Conservation (phyloP, 1,140 invertebrate species). For the Nasonia giraulti region DNA sequence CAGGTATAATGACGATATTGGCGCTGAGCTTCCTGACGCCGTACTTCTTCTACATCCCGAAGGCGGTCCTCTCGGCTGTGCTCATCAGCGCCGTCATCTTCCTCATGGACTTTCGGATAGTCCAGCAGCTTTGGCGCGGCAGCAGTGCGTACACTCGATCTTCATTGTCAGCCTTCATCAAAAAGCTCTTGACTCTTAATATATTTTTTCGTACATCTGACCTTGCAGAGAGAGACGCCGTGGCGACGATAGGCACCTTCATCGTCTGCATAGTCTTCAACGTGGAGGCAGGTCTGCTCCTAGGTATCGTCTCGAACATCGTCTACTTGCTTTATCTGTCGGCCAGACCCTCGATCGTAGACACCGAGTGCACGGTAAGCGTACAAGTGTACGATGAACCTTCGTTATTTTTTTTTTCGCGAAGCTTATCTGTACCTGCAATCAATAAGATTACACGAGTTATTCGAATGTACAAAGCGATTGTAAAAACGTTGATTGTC, state of each 20-base stretch:
- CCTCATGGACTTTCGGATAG: constrained; percentile 79
- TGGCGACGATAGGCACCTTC: constrained; percentile 77
- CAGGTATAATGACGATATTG: constrained; percentile 77
- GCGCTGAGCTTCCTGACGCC: constrained; percentile 80
- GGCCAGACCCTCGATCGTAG: constrained; percentile 68
- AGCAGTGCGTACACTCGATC: constrained; percentile 74
- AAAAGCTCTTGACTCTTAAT: not conserved
- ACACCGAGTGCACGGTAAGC: constrained; percentile 69
- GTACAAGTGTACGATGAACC: no score
- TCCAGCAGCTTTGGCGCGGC: constrained; percentile 79
- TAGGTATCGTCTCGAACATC: constrained; percentile 78
- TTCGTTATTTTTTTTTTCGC: no score
- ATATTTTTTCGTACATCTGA: not conserved
- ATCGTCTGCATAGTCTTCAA: constrained; percentile 76
- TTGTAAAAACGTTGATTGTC: not conserved
- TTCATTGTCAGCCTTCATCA: not conserved
- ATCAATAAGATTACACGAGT: no score
- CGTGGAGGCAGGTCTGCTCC: constrained; percentile 81
- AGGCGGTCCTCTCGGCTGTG: constrained; percentile 79
- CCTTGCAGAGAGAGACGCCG: constrained; percentile 76
- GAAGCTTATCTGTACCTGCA: no score
- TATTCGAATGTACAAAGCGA: no score
- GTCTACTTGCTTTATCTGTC: constrained; percentile 78
- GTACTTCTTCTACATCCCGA: constrained; percentile 83
- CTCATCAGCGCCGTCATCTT: constrained; percentile 83